phyloP scores from a whole-genome alignment of 2,888 invertebrate species.

The Lucinisca nassula region DNA sequence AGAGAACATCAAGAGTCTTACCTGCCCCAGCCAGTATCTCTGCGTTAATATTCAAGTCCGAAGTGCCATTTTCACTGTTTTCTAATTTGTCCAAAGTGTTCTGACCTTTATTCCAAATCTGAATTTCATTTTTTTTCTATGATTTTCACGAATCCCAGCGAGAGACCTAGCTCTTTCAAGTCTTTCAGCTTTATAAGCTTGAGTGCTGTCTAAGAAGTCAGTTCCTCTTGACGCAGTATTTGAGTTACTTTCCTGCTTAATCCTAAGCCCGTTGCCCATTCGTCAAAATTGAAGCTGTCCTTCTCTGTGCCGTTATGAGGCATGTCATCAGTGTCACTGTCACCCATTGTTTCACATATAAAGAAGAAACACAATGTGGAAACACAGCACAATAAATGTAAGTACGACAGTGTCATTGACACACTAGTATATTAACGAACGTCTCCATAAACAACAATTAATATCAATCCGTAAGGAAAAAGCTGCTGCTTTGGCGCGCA shows the following conservation, averaged over 20 bases:
- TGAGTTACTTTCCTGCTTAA: background rate
- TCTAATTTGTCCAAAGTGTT: background rate
- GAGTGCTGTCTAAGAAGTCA: background rate
- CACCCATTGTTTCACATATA: background rate
- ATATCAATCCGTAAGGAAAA: too few relatives aligned
- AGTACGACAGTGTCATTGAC: background rate
- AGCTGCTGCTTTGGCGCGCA: too few relatives aligned
- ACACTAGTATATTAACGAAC: background rate
- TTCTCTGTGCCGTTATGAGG: background rate
- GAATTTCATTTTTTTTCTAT: background rate
- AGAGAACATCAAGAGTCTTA: background rate
- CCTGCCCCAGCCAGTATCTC: background rate
- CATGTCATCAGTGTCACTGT: background rate
- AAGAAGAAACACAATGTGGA: too few relatives aligned
- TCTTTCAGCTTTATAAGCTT: background rate
- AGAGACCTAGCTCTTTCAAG: background rate
- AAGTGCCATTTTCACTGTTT: background rate
- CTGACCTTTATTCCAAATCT: background rate
- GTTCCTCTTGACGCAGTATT: background rate
- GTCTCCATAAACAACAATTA: too few relatives aligned
- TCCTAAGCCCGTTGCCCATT: background rate
- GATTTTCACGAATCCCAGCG: background rate
- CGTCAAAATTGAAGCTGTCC: background rate
- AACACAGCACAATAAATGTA: background rate
- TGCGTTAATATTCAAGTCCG: background rate